Evolutionary conservation across 2,113 vertebrate species (phyloP).

Genomic region (Sinocyclocheilus anshuiensis): DNA sequence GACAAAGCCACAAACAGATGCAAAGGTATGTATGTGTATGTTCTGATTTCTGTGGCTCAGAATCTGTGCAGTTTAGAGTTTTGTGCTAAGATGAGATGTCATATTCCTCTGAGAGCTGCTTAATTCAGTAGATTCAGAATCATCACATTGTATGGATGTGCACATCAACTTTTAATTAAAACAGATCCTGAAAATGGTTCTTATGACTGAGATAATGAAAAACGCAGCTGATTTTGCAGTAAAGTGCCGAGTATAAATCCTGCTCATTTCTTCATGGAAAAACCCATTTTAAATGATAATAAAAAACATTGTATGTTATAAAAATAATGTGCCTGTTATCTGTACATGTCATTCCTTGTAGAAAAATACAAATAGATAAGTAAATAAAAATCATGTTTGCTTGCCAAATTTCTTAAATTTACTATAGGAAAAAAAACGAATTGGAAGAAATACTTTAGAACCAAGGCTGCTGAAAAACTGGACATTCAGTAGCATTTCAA

Average conservation of each 20-base stretch:
- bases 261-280: neutral
- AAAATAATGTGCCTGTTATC: neutral
- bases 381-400: neutral
- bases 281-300: neutral
- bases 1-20: conserved; percentile 99
- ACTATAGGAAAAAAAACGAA: neutral
- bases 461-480: neutral
- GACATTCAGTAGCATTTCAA: neutral
- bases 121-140: neutral
- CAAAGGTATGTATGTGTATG: conserved; percentile 86
- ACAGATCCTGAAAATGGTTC: neutral
- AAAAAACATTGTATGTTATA: too few species aligned
- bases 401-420: neutral
- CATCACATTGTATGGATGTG: neutral
- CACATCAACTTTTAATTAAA: neutral
- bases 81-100: neutral
- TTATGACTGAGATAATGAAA: neutral
- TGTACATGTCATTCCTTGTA: neutral
- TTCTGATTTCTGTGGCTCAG: neutral
- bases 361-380: neutral
- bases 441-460: neutral
- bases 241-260: neutral
- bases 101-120: neutral
- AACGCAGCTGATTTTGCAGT: neutral
- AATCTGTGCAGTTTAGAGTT: neutral